Evolutionary conservation across 2,113 vertebrate species (phyloP), one percentile per base, ranked within the genome.

Genomic region (Corvus moneduloides): DNA sequence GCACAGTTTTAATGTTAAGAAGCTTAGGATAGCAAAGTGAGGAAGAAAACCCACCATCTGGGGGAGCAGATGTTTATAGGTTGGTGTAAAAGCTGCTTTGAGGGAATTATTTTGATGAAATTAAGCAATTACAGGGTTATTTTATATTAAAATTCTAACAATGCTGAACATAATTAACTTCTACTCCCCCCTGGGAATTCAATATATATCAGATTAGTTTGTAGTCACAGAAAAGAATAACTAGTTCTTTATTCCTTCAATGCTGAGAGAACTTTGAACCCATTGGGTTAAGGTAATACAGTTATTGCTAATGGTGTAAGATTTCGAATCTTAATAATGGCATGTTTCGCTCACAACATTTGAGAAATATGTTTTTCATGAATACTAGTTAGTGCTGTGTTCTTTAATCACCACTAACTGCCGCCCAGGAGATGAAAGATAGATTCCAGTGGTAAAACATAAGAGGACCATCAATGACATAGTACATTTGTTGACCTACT

Each of bases 51-150:
- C 61, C 35, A 41, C 95, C 96, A 94, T 97, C 94, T 97, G 95
- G 89, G 94, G 48, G 49, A 96, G 73, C 96, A 96, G 97, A 95
- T 97, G 96, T 91, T 96, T 88, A 88, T 66, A 83, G 44, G 43
- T 80, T 87, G 54, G 35, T 76, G 76, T 51, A 77, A 94, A 97
- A 97, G 69, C 95, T 94, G 93, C 90, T 95, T 90, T 74, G 68
- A 76, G 66, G 69, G 87, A 94, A 92, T 95, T 94, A 93, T 94
- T 96, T 88, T 91, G 95, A 95, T 94, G 85, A 91, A 91, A 95
- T 96, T 86, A 88, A 93, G 91, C 91, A 95, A 79, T 91, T 89
- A 77, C 23, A 26, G 37, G 54, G 77, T 80, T 93, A 84, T 85
- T 96, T 96, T 85, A 32, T 66, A 93, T 91, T 89, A 90, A 94